A percentile compares a stretch with the other conserved stretches of the same genome.
Evolutionary conservation across 2,797 vertebrate species (phyloP).

Genomic region (Pangasius larnaudii): DNA sequence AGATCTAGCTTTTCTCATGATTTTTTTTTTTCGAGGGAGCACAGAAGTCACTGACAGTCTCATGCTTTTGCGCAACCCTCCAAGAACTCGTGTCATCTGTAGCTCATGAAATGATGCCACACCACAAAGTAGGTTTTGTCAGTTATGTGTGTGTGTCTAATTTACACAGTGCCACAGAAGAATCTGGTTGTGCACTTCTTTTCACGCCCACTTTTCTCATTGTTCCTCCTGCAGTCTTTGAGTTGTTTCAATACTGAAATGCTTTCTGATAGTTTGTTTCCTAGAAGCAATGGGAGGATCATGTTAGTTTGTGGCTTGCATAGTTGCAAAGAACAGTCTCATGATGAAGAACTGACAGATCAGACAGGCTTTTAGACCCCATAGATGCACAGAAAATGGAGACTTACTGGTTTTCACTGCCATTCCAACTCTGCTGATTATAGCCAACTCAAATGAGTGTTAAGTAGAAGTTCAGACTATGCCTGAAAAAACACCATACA

Average conservation of each 20-base stretch:
- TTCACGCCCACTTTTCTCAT: conserved; percentile 19
- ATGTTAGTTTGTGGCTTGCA: background rate
- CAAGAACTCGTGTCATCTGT: conserved; percentile 37
- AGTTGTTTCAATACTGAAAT: background rate
- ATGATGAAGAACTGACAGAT: background rate
- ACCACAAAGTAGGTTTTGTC: conserved; percentile 45
- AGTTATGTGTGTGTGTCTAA: conserved; percentile 27
- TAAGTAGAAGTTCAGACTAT: background rate
- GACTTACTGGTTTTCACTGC: conserved; percentile 3
- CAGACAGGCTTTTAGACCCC: background rate
- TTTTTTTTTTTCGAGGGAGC: background rate
- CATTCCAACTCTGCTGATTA: background rate
- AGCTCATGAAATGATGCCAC: conserved; percentile 48
- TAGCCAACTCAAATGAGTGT: background rate
- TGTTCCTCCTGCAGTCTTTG: conserved; percentile 3
- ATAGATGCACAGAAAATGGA: conserved; percentile 11
- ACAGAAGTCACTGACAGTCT: conserved; percentile 3
- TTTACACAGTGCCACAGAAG: conserved; percentile 34
- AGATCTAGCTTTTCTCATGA: conserved; percentile 9
- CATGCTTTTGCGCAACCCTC: conserved; percentile 39
- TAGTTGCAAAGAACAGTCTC: background rate
- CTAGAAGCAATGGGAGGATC: background rate
- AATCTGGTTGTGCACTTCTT: background rate
- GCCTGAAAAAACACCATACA: background rate
- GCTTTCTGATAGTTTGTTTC: background rate